Conservation (phyloP, 2,797 vertebrate genomes). For the Sphaeramia orbicularis region DNA sequence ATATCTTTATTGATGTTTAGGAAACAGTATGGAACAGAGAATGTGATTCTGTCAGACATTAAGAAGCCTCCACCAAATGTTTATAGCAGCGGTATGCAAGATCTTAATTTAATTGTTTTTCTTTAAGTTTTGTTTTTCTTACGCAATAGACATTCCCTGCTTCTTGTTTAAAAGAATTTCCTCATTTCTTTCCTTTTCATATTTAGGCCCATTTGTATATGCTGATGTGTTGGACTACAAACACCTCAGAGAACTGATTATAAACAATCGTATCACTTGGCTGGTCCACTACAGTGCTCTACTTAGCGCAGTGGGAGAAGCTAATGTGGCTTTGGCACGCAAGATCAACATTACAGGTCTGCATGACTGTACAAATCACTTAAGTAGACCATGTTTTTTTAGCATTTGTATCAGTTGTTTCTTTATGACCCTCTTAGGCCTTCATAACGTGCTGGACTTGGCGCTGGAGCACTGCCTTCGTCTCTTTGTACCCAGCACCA, state of each 20-base stretch:
- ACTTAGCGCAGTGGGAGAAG: slow-evolving; percentile 85
- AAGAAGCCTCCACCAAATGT: slow-evolving; percentile 84
- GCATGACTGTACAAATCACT: slow-evolving; percentile 5
- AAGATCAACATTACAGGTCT: slow-evolving; percentile 88
- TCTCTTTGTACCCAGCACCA: slow-evolving; percentile 88
- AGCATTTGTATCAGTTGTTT: slow-evolving; percentile 3
- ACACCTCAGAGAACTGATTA: slow-evolving; percentile 83
- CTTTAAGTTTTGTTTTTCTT: not conserved
- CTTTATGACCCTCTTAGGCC: slow-evolving; percentile 65
- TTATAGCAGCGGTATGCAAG: slow-evolving; percentile 76
- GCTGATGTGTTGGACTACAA: slow-evolving; percentile 87
- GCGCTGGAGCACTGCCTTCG: slow-evolving; percentile 86
- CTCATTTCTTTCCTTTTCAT: slow-evolving; percentile 1
- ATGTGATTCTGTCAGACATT: slow-evolving; percentile 87
- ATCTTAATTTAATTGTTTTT: not conserved
- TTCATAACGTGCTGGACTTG: slow-evolving; percentile 88
- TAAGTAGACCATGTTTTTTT: not conserved
- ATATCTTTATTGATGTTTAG: slow-evolving; percentile 56
- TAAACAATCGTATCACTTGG: slow-evolving; percentile 86
- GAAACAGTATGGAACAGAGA: slow-evolving; percentile 83
- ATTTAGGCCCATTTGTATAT: slow-evolving; percentile 85
- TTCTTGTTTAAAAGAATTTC: not conserved
- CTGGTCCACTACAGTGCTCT: slow-evolving; percentile 87
- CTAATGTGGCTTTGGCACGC: slow-evolving; percentile 84
- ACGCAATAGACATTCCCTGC: not conserved